Conservation (phyloP, 2,888 invertebrate species). For the Nudaria mundana region DNA sequence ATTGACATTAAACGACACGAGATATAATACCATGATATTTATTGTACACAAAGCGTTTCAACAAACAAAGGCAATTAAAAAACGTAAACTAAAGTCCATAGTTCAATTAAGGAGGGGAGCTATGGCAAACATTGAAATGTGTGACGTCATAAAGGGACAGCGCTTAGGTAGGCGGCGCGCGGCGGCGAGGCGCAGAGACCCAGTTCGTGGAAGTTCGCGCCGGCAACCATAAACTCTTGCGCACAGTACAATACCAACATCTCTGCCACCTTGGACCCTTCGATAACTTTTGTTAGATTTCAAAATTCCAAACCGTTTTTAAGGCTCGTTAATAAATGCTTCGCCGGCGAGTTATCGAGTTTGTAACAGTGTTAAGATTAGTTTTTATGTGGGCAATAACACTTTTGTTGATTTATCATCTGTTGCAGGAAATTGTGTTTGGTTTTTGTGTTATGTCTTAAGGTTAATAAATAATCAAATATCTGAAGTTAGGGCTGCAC, state of each 20-base stretch:
- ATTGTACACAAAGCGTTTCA: too few species aligned
- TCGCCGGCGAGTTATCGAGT: constrained; percentile 37
- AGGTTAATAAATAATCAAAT: too few species aligned
- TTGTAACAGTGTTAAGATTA: constrained; percentile 21
- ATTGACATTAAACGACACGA: too few species aligned
- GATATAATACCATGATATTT: too few species aligned
- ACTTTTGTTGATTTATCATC: constrained; percentile 3
- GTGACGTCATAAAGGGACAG: constrained; percentile 65
- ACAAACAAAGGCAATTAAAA: constrained; percentile 38
- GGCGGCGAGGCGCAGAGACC: constrained; percentile 24
- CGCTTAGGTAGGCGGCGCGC: constrained; percentile 49
- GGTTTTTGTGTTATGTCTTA: too few species aligned
- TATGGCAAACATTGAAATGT: constrained; percentile 43
- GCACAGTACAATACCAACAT: constrained; percentile 57
- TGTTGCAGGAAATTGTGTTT: too few species aligned
- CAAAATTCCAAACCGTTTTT: constrained; percentile 42
- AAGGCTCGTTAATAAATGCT: constrained; percentile 32
- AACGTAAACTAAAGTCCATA: constrained; percentile 48
- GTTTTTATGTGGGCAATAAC: constrained; percentile 11
- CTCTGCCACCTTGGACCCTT: constrained; percentile 31
- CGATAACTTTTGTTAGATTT: constrained; percentile 43
- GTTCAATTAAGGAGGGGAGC: constrained; percentile 49
- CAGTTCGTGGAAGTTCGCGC: constrained; percentile 56
- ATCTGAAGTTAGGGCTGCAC: too few species aligned
- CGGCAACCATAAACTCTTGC: constrained; percentile 56